Evolutionary conservation across 2,113 vertebrate genomes (phyloP), one percentile per base, ranked within the genome.

Genomic region (Stigmatopora argus): DNA sequence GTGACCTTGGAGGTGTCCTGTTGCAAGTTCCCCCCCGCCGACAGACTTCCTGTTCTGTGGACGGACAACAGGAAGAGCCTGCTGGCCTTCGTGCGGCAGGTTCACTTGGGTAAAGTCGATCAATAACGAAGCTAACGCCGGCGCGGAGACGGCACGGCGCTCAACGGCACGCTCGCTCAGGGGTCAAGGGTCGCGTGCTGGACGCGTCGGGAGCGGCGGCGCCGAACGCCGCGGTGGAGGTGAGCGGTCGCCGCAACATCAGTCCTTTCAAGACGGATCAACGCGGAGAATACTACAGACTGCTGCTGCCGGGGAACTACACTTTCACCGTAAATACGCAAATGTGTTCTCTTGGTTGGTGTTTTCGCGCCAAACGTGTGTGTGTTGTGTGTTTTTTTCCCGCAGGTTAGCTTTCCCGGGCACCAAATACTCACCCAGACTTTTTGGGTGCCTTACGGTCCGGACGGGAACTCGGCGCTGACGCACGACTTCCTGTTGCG

Each of bases 1-100:
- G 82, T 98, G 60, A 98, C 96, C 0, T 56, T 99, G 80, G 97
- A 98, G 62, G 46, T 99, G 70, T 98, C 95, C 0, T 98, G 97
- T 88, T 98, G 96, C 65, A 97, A 97, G 91, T 98, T 91, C 57
- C 97, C 97, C 80, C 88, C 89, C 1, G 83, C 56, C 64, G 14
- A 71, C 0, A 69, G 92, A 34, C 92, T 99, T 70, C 87, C 89
- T 17, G 66, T 69, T 18, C 89, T 93, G 72, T 99, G 97, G 97
- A 79, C 55, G 3, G 90, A 92, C 31, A 98, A 98, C 89, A 92
- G 80, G 70, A 80, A 78, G 34, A 89, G 96, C 1, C 81, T 98
- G 67, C 84, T 96, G 0, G 90, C 92, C 60, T 98, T 92, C 26
- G 93, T 99, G 57, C 91, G 91, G 65, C 94, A 97, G 88, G 92